Evolutionary conservation across 2,797 vertebrate genomes (phyloP), one percentile per base, ranked within the genome.

Genomic region (Sardinella longiceps): DNA sequence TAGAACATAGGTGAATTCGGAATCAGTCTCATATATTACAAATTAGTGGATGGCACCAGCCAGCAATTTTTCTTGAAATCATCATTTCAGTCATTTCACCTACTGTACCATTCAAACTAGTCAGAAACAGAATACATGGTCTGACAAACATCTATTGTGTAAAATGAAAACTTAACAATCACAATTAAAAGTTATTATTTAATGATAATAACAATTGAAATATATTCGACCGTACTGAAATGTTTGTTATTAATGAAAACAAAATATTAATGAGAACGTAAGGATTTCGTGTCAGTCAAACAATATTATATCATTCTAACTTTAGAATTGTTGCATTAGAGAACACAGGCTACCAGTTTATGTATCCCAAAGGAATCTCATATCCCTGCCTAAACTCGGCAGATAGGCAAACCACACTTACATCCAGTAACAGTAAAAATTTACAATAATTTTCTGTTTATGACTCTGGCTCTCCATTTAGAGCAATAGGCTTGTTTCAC

Each of bases 401-500:
- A 77, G 37, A 43, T 23, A 5, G 20, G 20, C 20, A 77, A 77
- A 77, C 18, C 33, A 77, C 37, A 74, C 66, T 74, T 30, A 70
- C 20, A 77, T 20, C 70, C 37, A 74, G 14, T 74, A 77, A 77
- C 15, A 20, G 37, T 20, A 77, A 39, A 37, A 1, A 37, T 77
- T 77, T 77, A 77, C 70, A 77, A 39, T 77, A 43, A 77, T 23
- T 39, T 39, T 10, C 15, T 74, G 66, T 39, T 23, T 7, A 77
- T 43, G 70, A 7, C 37, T 77, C 18, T 43, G 33, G 18, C 37
- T 77, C 70, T 28, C 18, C 18, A 77, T 77, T 43, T 77, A 28
- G 18, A 70, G 33, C 83, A 84, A 84, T 85, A 50, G 9, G 84
- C 84, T 53, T 82, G 77, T 82, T 82, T 89, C 84, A 18, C 82